Evolutionary conservation across 2,888 invertebrate species (phyloP).

Genomic region (Xestia ashworthii): DNA sequence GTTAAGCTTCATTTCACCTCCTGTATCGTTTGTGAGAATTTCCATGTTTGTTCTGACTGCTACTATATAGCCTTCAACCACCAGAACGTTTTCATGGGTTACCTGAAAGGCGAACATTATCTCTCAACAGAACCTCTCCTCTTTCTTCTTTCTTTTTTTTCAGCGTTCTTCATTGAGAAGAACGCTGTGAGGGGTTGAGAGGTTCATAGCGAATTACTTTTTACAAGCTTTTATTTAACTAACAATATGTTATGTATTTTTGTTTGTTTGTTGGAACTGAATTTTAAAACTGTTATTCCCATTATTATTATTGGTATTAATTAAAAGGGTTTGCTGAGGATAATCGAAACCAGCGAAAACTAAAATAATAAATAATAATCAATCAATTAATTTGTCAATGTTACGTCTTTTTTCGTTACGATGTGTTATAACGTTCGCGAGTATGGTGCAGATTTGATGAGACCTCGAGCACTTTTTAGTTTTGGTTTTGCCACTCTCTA

Average conservation of each 20-base stretch:
- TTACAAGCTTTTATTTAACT: too few relatives aligned
- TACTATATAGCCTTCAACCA: conserved; percentile 4
- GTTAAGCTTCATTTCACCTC: conserved; percentile 13
- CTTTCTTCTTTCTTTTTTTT: too few relatives aligned
- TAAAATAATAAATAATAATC: too few relatives aligned
- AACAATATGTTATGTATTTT: too few relatives aligned
- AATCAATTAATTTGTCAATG: too few relatives aligned
- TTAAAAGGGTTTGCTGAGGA: too few relatives aligned
- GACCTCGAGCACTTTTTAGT: neutral
- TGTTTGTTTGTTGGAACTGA: neutral
- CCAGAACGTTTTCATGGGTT: conserved; percentile 1
- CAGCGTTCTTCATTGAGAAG: too few relatives aligned
- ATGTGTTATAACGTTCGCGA: neutral
- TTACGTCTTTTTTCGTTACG: too few relatives aligned
- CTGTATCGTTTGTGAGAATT: neutral
- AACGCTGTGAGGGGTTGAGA: too few relatives aligned
- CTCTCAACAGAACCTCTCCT: neutral
- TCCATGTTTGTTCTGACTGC: neutral
- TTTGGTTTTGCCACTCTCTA: neutral
- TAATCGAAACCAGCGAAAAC: too few relatives aligned
- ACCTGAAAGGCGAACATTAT: neutral
- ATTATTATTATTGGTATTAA: too few relatives aligned
- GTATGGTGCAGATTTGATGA: neutral
- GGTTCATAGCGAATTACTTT: too few relatives aligned
- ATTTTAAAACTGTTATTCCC: neutral